Percentiles rank a stretch among this genome's conserved stretches.
Evolutionary conservation across 2,113 vertebrate species (phyloP).

Genomic region (Upupa epops): DNA sequence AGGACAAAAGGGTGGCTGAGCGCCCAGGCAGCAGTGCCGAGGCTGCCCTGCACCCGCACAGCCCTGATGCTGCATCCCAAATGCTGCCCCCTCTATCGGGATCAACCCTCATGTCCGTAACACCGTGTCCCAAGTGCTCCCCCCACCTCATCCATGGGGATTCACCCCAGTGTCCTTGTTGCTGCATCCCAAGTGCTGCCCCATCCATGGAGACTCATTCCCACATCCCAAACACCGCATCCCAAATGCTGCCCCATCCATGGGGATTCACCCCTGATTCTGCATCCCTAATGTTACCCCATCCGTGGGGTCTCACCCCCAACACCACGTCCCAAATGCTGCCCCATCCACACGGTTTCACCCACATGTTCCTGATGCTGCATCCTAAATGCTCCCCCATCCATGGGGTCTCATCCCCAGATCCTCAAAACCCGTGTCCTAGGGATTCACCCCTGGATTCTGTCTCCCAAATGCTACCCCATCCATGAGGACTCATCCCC

Average conservation of each 20-base stretch:
- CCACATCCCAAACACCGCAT: not conserved
- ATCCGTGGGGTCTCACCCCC: too few species aligned
- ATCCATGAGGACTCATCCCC: not conserved
- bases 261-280: too few species aligned
- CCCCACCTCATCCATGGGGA: fast-evolving
- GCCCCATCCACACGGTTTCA: fast-evolving
- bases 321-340: fast-evolving
- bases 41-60: not conserved
- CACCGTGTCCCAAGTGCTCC: not conserved
- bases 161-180: fast-evolving
- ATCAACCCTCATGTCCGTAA: not conserved
- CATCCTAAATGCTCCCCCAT: not conserved
- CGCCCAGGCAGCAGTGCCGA: not conserved
- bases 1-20: conserved; percentile 71
- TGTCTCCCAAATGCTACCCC: not conserved
- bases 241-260: not conserved
- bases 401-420: not conserved
- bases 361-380: fast-evolving
- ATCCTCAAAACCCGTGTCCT: too few species aligned
- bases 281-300: too few species aligned
- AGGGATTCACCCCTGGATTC: too few species aligned
- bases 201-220: fast-evolving
- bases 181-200: fast-evolving
- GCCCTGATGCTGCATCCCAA: fast-evolving
- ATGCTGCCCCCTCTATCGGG: not conserved